These are phyloP conservation scores for Epirrhoe tristata DNA, from an alignment of 2,888 invertebrate genomes.

Conservation along the genomic window DNA sequence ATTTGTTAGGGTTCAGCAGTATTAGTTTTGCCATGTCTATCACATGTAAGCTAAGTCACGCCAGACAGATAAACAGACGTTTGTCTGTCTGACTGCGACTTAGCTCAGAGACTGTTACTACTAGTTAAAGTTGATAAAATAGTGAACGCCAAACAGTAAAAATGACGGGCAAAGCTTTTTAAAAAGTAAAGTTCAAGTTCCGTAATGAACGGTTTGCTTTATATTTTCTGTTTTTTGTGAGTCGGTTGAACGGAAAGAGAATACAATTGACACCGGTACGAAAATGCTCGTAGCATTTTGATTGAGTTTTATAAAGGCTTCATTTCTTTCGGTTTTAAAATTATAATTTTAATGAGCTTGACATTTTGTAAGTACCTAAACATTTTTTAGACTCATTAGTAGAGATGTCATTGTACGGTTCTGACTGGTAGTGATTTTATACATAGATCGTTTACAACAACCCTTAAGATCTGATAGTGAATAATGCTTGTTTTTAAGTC, in stretches of 20 bases:
- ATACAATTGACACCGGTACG: constrained; percentile 24
- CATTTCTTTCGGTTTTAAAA: constrained; percentile 4
- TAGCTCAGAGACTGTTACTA: too few relatives aligned
- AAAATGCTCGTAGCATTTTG: constrained; percentile 15
- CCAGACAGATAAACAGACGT: too few relatives aligned
- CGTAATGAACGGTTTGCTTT: constrained; percentile 45
- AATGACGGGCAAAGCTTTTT: not conserved
- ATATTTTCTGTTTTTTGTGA: constrained; percentile 35
- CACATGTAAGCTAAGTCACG: too few relatives aligned
- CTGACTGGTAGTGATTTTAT: too few relatives aligned
- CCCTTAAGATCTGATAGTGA: too few relatives aligned
- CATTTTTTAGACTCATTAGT: not conserved
- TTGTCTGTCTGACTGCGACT: too few relatives aligned
- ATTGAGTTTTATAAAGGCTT: constrained; percentile 20
- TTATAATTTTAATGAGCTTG: constrained; percentile 1
- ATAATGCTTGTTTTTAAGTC: too few relatives aligned
- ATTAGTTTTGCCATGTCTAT: too few relatives aligned
- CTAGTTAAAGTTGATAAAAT: too few relatives aligned
- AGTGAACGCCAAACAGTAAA: not conserved
- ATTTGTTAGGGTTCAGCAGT: too few relatives aligned
- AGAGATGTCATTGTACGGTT: not conserved
- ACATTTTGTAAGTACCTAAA: not conserved
- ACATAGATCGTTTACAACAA: too few relatives aligned
- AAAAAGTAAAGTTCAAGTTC: constrained; percentile 19
- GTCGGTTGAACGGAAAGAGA: constrained; percentile 24